These are phyloP conservation scores for Sisyra nigra DNA, from an alignment of 2,888 invertebrate species.

Conservation along the genomic window DNA sequence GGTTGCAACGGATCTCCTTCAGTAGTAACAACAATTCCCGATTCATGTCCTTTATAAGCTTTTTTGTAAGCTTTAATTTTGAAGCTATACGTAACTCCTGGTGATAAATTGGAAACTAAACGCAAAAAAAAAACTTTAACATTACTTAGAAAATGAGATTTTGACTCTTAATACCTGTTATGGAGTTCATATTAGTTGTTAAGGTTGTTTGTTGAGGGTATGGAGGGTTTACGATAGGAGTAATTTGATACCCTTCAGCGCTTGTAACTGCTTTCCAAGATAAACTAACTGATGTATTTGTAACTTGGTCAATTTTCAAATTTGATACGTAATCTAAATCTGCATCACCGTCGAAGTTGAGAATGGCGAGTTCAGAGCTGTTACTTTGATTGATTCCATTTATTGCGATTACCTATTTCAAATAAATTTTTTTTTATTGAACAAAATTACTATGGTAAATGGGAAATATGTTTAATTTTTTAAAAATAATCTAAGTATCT, in stretches of 20 bases:
- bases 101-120: constrained; percentile 35
- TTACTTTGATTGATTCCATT: constrained; percentile 43
- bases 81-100: constrained; percentile 33
- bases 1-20: constrained; percentile 25
- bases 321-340: constrained; percentile 43
- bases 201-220: constrained; percentile 36
- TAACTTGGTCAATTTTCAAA: constrained; percentile 30
- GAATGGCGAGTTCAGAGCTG: constrained; percentile 36
- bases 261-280: constrained; percentile 40
- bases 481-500: too few relatives aligned
- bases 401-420: constrained; percentile 42
- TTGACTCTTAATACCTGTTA: constrained; percentile 22
- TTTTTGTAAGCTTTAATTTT: constrained; percentile 46
- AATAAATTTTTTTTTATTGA: constrained; percentile 3
- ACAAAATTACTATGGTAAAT: too few relatives aligned
- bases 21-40: constrained; percentile 30
- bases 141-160: neutral
- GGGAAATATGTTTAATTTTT: too few relatives aligned
- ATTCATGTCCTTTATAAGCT: constrained; percentile 34
- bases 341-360: constrained; percentile 47
- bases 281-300: constrained; percentile 36
- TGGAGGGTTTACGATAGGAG: constrained; percentile 30
- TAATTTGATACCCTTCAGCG: constrained; percentile 42
- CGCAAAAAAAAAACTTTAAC: constrained; percentile 4
- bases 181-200: constrained; percentile 28